phyloP scores from a whole-genome alignment of 2,888 invertebrate genomes.

The Melolontha melolontha region DNA sequence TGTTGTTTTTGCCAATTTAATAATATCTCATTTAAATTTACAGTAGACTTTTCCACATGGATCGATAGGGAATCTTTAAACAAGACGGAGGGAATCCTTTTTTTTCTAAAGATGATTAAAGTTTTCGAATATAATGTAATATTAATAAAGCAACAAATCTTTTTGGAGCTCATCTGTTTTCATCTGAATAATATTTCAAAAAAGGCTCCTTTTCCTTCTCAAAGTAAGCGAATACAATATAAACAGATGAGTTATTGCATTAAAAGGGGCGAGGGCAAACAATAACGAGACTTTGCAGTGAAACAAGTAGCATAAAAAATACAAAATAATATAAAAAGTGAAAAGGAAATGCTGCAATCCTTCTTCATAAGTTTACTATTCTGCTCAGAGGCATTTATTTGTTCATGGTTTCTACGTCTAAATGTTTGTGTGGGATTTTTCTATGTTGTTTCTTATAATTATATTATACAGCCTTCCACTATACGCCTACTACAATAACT shows the following conservation, averaged over 20 bases:
- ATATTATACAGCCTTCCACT: constrained; percentile 30
- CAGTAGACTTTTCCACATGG: too few relatives aligned
- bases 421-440: constrained; percentile 10
- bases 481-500: constrained; percentile 22
- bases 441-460: constrained; percentile 24
- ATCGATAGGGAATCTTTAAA: too few relatives aligned
- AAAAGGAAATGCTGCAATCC: background rate
- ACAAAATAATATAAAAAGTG: constrained; percentile 3
- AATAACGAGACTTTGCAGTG: constrained; percentile 10
- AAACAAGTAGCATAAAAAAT: constrained; percentile 5
- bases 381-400: background rate
- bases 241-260: constrained; percentile 27
- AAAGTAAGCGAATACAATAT: constrained; percentile 17
- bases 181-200: constrained; percentile 29
- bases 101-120: constrained; percentile 19
- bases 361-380: constrained; percentile 18
- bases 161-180: constrained; percentile 24
- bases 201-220: background rate
- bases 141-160: constrained; percentile 30
- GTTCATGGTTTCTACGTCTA: background rate
- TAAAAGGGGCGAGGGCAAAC: background rate
- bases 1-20: too few relatives aligned
- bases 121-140: constrained; percentile 4
- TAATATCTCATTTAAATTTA: too few relatives aligned
- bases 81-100: too few relatives aligned